Evolutionary conservation across 1,140 invertebrate genomes (phyloP).

Genomic region (Drosophila miranda): DNA sequence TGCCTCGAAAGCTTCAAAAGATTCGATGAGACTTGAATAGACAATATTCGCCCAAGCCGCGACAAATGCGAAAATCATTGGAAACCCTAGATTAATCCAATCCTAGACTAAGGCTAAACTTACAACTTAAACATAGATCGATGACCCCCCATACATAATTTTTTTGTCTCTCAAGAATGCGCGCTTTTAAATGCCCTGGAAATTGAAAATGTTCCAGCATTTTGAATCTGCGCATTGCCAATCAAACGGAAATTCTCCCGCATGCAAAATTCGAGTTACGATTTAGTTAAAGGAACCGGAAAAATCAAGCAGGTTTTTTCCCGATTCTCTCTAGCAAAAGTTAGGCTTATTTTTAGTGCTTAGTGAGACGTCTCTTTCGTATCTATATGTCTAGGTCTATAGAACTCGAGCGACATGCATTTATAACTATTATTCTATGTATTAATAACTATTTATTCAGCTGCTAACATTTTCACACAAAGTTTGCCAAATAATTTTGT

Average conservation of each 20-base stretch:
- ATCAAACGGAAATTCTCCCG: constrained; percentile 21
- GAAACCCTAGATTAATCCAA: constrained; percentile 57
- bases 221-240: constrained; percentile 74
- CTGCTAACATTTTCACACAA: constrained; percentile 45
- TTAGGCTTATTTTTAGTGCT: constrained; percentile 62
- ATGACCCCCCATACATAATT: constrained; percentile 1
- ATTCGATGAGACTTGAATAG: constrained; percentile 80
- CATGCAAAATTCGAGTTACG: constrained; percentile 40
- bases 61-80: constrained; percentile 62
- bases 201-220: constrained; percentile 53
- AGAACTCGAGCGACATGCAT: constrained; percentile 67
- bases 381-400: constrained; percentile 64
- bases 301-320: not conserved
- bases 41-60: constrained; percentile 48
- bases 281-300: constrained; percentile 26
- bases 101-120: constrained; percentile 35
- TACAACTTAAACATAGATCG: constrained; percentile 17
- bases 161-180: constrained; percentile 49
- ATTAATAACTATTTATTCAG: constrained; percentile 49
- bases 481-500: constrained; percentile 77
- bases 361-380: constrained; percentile 61
- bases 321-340: constrained; percentile 44
- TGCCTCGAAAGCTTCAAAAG: constrained; percentile 80
- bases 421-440: constrained; percentile 74
- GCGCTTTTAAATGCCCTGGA: constrained; percentile 74